These are phyloP conservation scores for Melospiza melodia DNA, from an alignment of 2,113 vertebrate species.

Conservation along the genomic window DNA sequence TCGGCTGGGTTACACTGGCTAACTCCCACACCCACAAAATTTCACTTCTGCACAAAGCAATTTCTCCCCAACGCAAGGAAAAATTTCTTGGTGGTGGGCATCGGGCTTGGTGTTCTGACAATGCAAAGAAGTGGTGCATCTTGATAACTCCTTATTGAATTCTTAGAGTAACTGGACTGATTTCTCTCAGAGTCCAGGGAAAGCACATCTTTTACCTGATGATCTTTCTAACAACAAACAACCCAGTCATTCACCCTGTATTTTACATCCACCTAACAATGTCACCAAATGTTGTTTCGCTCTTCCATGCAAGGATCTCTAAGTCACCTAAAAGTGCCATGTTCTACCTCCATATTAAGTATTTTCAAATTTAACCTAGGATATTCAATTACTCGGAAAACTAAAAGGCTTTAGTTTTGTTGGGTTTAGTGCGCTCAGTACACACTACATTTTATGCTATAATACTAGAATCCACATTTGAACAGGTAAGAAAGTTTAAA, in stretches of 20 bases:
- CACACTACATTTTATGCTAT: not conserved
- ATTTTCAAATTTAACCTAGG: not conserved
- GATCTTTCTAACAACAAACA: not conserved
- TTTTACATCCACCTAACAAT: not conserved
- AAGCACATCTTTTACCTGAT: fast-evolving
- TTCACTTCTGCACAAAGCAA: not conserved
- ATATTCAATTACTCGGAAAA: not conserved
- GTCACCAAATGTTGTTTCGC: not conserved
- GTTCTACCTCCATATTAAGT: not conserved
- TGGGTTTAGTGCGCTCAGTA: not conserved
- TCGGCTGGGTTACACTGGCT: not conserved
- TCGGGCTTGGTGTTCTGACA: not conserved
- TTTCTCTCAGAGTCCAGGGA: not conserved
- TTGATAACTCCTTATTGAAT: not conserved
- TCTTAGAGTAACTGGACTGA: not conserved
- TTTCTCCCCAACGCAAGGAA: not conserved
- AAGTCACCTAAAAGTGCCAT: not conserved
- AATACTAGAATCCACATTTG: not conserved
- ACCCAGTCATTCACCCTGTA: not conserved
- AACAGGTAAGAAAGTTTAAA: not conserved
- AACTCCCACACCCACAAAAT: not conserved
- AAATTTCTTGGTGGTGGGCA: not conserved
- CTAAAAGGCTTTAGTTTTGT: not conserved
- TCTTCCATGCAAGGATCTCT: not conserved
- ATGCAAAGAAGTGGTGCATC: not conserved